These are phyloP conservation scores for Limnephilus lunatus DNA, from an alignment of 2,888 invertebrate genomes.

Conservation along the genomic window DNA sequence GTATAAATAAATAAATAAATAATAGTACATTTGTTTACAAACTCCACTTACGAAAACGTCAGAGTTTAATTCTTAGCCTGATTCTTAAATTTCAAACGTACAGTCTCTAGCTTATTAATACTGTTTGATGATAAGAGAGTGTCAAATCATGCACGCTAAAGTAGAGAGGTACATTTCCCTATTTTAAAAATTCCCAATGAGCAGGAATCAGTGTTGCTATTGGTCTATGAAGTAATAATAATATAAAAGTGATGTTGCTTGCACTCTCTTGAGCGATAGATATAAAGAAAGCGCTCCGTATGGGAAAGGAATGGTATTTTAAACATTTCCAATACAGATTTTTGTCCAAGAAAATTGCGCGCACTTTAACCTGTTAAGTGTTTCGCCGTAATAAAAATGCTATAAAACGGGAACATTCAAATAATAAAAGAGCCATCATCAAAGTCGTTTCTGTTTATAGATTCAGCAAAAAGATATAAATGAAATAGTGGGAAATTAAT, in stretches of 20 bases:
- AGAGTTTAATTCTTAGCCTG: too few species aligned
- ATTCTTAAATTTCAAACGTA: too few species aligned
- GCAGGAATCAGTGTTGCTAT: neutral
- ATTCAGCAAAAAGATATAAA: constrained; percentile 38
- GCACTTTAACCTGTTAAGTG: constrained; percentile 43
- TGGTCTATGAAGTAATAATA: neutral
- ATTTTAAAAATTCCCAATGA: neutral
- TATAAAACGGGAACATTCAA: constrained; percentile 49
- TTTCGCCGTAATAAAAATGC: constrained; percentile 52
- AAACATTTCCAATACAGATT: constrained; percentile 22
- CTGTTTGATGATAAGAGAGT: neutral
- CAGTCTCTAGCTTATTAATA: too few species aligned
- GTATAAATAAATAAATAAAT: too few species aligned
- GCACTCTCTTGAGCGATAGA: neutral
- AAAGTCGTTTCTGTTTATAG: constrained; percentile 53
- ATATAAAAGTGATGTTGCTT: neutral
- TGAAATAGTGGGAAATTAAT: constrained; percentile 50
- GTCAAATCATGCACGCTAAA: neutral
- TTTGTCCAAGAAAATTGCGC: constrained; percentile 17
- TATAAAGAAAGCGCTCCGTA: neutral
- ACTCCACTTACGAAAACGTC: too few species aligned
- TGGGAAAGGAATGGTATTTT: neutral
- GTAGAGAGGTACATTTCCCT: neutral
- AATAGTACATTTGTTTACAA: too few species aligned
- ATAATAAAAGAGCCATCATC: constrained; percentile 51